A percentile compares a stretch with the other conserved stretches of the same genome.
Evolutionary conservation across 2,113 vertebrate genomes (phyloP).

Genomic region (Macquaria ambigua): DNA sequence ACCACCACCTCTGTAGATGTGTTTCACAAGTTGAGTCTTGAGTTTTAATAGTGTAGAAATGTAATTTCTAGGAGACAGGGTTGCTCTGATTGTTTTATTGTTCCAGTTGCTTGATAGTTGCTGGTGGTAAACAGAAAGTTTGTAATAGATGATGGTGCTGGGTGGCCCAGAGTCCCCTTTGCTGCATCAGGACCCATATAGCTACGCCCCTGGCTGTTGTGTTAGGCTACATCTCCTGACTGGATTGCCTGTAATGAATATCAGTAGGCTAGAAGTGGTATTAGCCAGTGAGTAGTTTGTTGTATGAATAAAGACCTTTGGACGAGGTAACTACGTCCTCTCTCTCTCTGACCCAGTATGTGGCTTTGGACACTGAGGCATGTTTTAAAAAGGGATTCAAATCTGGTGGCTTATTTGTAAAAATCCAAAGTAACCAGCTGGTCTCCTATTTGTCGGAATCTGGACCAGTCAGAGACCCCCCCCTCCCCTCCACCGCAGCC

Average conservation of each 20-base stretch:
- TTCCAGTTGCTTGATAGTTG: not conserved
- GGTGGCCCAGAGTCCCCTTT: not conserved
- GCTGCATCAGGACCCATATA: not conserved
- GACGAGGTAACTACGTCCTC: not conserved
- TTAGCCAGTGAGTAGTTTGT: not conserved
- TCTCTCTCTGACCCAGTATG: not conserved
- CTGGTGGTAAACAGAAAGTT: not conserved
- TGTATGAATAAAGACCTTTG: not conserved
- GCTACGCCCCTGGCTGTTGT: not conserved
- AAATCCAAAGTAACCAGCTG: slow-evolving; percentile 46
- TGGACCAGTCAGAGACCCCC: slow-evolving; percentile 37
- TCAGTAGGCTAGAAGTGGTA: not conserved
- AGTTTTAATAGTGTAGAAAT: not conserved
- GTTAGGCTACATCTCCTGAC: not conserved
- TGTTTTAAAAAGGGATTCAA: slow-evolving; percentile 30
- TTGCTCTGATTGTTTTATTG: not conserved
- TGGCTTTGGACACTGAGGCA: not conserved
- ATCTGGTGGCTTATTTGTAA: slow-evolving; percentile 19
- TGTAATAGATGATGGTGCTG: not conserved
- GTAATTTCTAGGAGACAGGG: too few relatives aligned
- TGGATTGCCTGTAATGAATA: not conserved
- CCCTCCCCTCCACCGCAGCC: not conserved
- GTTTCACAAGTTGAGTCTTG: not conserved
- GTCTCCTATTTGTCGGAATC: slow-evolving; percentile 51
- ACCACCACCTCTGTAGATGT: not conserved